These are phyloP conservation scores for Semotilus atromaculatus DNA, from an alignment of 2,797 vertebrate species.

Conservation along the genomic window DNA sequence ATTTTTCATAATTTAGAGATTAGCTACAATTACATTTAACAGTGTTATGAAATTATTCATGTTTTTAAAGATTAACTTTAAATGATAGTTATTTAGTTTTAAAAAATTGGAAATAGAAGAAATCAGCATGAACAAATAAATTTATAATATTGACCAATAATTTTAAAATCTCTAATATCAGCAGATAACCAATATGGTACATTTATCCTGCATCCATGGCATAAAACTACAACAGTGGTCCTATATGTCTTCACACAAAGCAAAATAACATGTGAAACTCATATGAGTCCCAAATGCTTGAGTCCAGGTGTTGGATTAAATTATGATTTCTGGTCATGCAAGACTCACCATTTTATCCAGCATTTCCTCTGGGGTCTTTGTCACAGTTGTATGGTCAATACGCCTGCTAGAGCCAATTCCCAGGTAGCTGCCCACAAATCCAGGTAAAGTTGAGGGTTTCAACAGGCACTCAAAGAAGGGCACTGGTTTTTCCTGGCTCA, in stretches of 20 bases:
- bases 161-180: neutral
- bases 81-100: no score
- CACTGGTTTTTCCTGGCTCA: conserved; percentile 44
- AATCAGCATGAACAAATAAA: neutral
- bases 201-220: neutral
- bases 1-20: neutral
- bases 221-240: neutral
- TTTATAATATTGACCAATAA: neutral
- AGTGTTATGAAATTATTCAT: neutral
- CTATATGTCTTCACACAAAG: neutral
- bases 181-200: neutral
- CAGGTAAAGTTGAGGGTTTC: conserved; percentile 67
- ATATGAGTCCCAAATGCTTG: neutral
- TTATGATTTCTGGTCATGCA: neutral
- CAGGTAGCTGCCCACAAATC: conserved; percentile 64
- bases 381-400: conserved; percentile 23
- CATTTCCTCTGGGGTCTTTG: conserved; percentile 33
- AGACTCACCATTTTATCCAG: conserved; percentile 67
- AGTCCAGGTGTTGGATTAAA: neutral
- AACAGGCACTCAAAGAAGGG: conserved; percentile 70
- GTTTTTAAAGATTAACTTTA: no score
- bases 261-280: neutral
- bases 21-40: neutral
- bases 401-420: conserved; percentile 47
- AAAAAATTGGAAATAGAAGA: neutral